These are phyloP conservation scores for Anser brachyrhynchus DNA, from an alignment of 2,113 vertebrate species.

Conservation along the genomic window DNA sequence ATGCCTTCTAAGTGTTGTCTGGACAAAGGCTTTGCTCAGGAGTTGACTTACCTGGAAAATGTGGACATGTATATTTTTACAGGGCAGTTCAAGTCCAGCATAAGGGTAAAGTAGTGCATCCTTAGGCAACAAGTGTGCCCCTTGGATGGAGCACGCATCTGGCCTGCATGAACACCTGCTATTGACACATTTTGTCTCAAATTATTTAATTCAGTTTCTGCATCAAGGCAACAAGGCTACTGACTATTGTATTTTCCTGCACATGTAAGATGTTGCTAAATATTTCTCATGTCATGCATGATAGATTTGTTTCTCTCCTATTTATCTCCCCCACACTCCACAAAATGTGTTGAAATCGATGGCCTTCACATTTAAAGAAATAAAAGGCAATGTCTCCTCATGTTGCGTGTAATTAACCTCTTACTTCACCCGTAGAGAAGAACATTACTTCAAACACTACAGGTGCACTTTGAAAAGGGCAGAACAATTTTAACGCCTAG, in stretches of 20 bases:
- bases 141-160: neutral
- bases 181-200: neutral
- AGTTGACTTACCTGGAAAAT: neutral
- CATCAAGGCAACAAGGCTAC: neutral
- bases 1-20: neutral
- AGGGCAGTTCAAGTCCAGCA: neutral
- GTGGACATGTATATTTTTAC: neutral
- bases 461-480: neutral
- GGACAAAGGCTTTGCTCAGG: neutral
- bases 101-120: fast-evolving
- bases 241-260: neutral
- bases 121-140: neutral
- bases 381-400: neutral
- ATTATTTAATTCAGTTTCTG: neutral
- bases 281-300: neutral
- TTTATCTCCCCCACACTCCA: neutral
- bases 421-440: neutral
- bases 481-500: neutral
- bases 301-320: neutral
- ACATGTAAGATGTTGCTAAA: neutral
- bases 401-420: neutral
- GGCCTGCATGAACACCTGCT: neutral
- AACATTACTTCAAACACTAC: neutral
- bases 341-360: neutral
- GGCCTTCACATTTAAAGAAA: neutral